Evolutionary conservation across 2,888 invertebrate species (phyloP), one percentile per base, ranked within the genome.

Genomic region (Phengaris alcon): DNA sequence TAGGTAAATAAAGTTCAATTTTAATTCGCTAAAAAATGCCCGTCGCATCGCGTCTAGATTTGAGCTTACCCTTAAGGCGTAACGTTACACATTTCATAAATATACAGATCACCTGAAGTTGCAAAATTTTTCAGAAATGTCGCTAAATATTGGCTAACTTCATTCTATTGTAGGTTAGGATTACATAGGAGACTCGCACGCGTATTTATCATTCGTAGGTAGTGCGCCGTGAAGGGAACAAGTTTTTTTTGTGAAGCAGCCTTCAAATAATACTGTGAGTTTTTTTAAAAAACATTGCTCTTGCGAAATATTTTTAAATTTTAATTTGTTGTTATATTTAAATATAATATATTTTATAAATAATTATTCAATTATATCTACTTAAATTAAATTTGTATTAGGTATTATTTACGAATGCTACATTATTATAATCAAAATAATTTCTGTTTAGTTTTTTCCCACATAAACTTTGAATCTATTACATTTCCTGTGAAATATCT

Each of bases 71-170:
- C 35, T 2, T 3, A 2, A 35, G 35, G 35, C 35, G 35, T 35
- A 35, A 35, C 35, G 35, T 35, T n/a, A 59, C 59, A 59, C 10
- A 59, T 59, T 69, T 64, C 15, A 35, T 35, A 22, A 69, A 35
- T 35, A 35, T 35, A 69, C 12, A 48, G 69, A 69, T 51, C 15
- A 69, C 6, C 46, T 48, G 69, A 48, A 15, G 69, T 69, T 69
- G 69, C n/a, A 48, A 48, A 48, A 69, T 69, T 46, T 68, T 69
- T 69, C 69, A 69, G 69, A n/a, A 48, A 69, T 48, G 48, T 59
- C 22, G 22, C 22, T 59, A 59, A 59, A 12, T 44, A 69, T 48
- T 46, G 69, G 7, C 46, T 69, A 69, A 48, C 46, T 48, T 69
- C 48, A 69, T 7, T 48, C 15, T 48, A n/a, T 48, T 69, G 22